Percentiles rank a stretch among this genome's conserved stretches.
These are phyloP conservation scores for Sarcoramphus papa DNA, from an alignment of 2,797 vertebrate genomes.

Conservation along the genomic window DNA sequence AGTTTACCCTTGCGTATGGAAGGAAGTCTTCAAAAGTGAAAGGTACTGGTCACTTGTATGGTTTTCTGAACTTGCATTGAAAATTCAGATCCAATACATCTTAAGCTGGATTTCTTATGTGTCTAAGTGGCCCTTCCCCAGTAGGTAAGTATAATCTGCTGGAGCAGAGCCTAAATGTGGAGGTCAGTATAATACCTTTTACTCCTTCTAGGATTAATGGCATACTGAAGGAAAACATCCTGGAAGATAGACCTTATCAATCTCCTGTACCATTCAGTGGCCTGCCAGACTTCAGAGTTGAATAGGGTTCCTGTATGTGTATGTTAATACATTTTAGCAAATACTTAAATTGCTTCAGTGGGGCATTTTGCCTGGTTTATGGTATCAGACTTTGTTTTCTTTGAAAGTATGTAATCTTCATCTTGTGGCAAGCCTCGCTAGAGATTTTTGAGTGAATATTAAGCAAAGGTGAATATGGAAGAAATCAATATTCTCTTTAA, in stretches of 20 bases:
- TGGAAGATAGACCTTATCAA: neutral
- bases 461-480: neutral
- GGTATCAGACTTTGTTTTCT: neutral
- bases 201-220: neutral
- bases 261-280: neutral
- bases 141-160: neutral
- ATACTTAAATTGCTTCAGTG: neutral
- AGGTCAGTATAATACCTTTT: neutral
- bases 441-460: neutral
- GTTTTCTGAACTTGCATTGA: neutral
- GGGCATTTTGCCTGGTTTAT: neutral
- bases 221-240: neutral
- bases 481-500: neutral
- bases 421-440: neutral
- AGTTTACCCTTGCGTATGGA: neutral
- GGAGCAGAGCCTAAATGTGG: neutral
- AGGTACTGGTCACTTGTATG: neutral
- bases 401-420: neutral
- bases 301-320: neutral
- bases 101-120: neutral
- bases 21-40: neutral
- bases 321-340: neutral
- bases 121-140: neutral
- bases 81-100: neutral
- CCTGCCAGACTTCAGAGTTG: neutral